These are phyloP conservation scores for Dreissena rostriformis DNA, from an alignment of 1,140 invertebrate species.

Conservation along the genomic window DNA sequence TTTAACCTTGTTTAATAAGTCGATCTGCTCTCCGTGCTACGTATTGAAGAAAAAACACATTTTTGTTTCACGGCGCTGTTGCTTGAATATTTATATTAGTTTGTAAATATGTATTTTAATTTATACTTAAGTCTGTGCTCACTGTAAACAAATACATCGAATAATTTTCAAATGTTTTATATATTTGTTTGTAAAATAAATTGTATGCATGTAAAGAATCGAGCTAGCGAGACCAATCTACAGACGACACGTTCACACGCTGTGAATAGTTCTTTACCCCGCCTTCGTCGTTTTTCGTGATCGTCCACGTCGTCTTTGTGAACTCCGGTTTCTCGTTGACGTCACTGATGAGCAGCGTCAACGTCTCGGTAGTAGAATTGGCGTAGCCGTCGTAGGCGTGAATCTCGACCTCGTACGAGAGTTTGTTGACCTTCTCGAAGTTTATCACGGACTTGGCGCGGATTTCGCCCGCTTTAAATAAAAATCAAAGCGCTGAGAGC, in stretches of 20 bases:
- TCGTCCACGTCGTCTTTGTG: neutral
- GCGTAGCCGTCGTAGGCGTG: constrained; percentile 39
- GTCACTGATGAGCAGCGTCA: constrained; percentile 33
- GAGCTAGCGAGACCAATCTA: no score
- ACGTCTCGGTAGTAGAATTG: neutral
- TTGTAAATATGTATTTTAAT: no score
- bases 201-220: no score
- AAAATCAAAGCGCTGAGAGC: neutral
- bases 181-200: no score
- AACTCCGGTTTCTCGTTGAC: constrained; percentile 45
- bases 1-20: no score
- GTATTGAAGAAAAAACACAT: no score
- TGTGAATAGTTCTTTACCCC: constrained; percentile 1
- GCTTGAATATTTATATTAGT: no score
- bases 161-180: no score
- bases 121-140: no score
- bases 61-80: no score
- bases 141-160: no score
- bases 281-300: constrained; percentile 37
- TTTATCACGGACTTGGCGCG: constrained; percentile 8
- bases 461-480: constrained; percentile 40
- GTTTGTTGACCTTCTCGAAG: constrained; percentile 20
- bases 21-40: no score
- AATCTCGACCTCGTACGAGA: constrained; percentile 12
- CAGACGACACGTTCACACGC: neutral